phyloP scores from a whole-genome alignment of 2,888 invertebrate genomes.

The Sarcophaga subvicina region DNA sequence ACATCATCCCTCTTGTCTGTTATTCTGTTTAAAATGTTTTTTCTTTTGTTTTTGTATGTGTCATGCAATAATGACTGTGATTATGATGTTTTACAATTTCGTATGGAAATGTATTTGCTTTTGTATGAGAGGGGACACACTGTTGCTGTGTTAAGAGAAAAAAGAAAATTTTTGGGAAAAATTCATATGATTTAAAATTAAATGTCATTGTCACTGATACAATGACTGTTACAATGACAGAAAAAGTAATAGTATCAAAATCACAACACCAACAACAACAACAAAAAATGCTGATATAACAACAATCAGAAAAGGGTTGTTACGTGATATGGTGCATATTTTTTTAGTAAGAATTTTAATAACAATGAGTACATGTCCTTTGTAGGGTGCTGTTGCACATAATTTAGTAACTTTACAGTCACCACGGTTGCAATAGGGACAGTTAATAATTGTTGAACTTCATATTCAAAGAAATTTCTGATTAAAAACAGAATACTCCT shows the following conservation, averaged over 20 bases:
- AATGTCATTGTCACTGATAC: conserved; percentile 61
- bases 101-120: conserved; percentile 57
- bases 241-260: not conserved
- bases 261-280: conserved; percentile 9
- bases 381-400: no score
- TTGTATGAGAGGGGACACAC: not conserved
- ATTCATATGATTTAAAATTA: conserved; percentile 44
- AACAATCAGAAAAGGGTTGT: not conserved
- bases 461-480: no score
- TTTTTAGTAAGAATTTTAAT: no score
- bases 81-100: conserved; percentile 63
- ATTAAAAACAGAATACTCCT: no score
- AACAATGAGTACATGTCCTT: no score
- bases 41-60: not conserved
- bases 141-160: not conserved
- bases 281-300: not conserved
- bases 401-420: no score
- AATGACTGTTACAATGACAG: no score
- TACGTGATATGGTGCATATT: no score
- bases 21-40: not conserved
- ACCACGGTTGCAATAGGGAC: no score
- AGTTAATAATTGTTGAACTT: no score
- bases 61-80: conserved; percentile 38
- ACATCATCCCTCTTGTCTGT: not conserved
- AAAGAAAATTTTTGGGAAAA: not conserved